phyloP scores from a whole-genome alignment of 1,140 invertebrate genomes.

The Pseudomyrmex gracilis region DNA sequence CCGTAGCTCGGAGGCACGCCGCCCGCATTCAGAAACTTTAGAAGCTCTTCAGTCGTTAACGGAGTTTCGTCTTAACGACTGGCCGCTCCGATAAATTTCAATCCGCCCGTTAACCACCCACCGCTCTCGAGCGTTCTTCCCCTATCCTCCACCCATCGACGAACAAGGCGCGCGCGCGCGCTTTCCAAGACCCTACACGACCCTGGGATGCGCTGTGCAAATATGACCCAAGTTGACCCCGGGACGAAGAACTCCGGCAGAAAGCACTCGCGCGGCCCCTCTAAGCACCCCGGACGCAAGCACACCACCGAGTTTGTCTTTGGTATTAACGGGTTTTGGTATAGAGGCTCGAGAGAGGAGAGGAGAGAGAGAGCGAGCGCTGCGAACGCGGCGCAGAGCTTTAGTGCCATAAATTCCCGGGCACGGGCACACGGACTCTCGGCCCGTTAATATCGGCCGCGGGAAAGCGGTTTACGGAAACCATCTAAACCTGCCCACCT shows the following conservation, averaged over 20 bases:
- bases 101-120: conserved; percentile 34
- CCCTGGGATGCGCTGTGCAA: conserved; percentile 60
- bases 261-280: conserved; percentile 56
- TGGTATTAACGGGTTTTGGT: conserved; percentile 79
- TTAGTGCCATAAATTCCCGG: conserved; percentile 79
- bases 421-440: conserved; percentile 43
- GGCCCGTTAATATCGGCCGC: conserved; percentile 81
- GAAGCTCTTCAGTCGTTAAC: conserved; percentile 59
- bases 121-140: neutral
- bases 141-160: neutral
- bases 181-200: conserved; percentile 33
- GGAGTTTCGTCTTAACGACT: conserved; percentile 66
- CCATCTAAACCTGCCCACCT: conserved; percentile 67
- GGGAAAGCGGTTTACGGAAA: conserved; percentile 81
- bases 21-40: conserved; percentile 59
- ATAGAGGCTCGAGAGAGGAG: conserved; percentile 67
- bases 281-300: conserved; percentile 48
- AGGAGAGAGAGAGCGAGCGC: neutral
- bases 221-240: conserved; percentile 67
- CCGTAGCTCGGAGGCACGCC: conserved; percentile 31
- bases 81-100: conserved; percentile 69
- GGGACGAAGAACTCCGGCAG: conserved; percentile 62
- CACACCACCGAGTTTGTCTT: conserved; percentile 80
- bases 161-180: conserved; percentile 15
- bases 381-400: conserved; percentile 46